A percentile compares a stretch with the other conserved stretches of the same genome.
Evolutionary conservation across 1,140 invertebrate genomes (phyloP).

Genomic region (Philaenus spumarius): DNA sequence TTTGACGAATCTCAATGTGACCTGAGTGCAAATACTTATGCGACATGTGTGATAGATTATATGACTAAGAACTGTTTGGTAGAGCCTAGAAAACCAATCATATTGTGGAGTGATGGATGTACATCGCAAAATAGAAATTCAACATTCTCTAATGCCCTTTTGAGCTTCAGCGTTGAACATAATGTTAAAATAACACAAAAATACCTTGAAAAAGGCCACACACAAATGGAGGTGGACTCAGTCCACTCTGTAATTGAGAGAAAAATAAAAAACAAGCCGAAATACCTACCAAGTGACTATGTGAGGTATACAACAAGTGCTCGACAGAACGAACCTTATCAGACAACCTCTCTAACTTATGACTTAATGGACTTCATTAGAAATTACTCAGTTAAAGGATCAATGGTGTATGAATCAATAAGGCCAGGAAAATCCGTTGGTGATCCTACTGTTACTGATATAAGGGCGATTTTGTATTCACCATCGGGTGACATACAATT

Average conservation of each 20-base stretch:
- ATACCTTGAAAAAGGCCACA: too few species aligned
- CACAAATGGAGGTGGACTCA: conserved; percentile 40
- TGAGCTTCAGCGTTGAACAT: conserved; percentile 27
- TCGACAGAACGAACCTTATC: too few species aligned
- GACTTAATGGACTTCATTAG: too few species aligned
- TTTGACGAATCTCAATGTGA: conserved; percentile 40
- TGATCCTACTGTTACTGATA: too few species aligned
- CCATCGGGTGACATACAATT: too few species aligned
- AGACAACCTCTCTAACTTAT: too few species aligned
- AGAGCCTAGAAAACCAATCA: background rate
- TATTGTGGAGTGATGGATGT: conserved; percentile 31
- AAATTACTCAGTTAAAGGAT: too few species aligned
- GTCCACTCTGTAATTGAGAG: conserved; percentile 34
- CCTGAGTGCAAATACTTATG: conserved; percentile 38
- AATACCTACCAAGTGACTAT: too few species aligned
- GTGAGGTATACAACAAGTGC: too few species aligned
- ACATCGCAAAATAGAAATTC: conserved; percentile 36
- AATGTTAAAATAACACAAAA: conserved; percentile 36
- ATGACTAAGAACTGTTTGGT: conserved; percentile 20
- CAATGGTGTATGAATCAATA: too few species aligned
- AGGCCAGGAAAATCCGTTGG: too few species aligned
- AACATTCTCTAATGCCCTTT: conserved; percentile 34
- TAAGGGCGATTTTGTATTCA: too few species aligned
- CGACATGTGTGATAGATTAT: conserved; percentile 35
- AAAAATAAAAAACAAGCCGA: conserved; percentile 28